These are phyloP conservation scores for Pteropus alecto DNA, from an alignment of 2,113 vertebrate species.

Conservation along the genomic window DNA sequence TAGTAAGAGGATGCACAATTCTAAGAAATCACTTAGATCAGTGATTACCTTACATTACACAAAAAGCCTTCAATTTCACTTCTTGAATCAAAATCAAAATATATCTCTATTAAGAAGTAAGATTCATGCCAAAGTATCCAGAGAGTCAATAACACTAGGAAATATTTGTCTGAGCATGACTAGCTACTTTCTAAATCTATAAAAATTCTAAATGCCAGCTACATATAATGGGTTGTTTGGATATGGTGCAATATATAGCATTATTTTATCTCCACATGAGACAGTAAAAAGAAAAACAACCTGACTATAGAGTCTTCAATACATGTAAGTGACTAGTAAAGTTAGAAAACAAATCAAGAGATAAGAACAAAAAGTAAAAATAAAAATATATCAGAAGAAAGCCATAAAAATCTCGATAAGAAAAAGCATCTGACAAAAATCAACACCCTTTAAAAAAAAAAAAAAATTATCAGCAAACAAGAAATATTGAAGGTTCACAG, in stretches of 20 bases:
- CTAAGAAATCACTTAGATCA: constrained; percentile 19
- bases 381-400: constrained; percentile 11
- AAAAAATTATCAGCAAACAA: neutral
- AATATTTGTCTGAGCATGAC: neutral
- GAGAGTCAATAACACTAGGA: neutral
- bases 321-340: neutral
- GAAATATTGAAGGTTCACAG: neutral
- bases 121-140: neutral
- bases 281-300: constrained; percentile 9
- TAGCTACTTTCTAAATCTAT: neutral
- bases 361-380: neutral
- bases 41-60: neutral
- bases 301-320: neutral
- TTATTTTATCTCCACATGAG: neutral
- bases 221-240: neutral
- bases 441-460: neutral
- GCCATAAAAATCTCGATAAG: neutral
- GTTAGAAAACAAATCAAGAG: constrained; percentile 13
- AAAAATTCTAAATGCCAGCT: neutral
- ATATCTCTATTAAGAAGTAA: constrained; percentile 1
- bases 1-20: neutral
- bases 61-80: constrained; percentile 7
- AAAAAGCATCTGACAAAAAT: neutral
- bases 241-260: neutral
- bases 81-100: constrained; percentile 40